phyloP scores from a whole-genome alignment of 2,888 invertebrate species.

The Ganaspis brasiliensis region DNA sequence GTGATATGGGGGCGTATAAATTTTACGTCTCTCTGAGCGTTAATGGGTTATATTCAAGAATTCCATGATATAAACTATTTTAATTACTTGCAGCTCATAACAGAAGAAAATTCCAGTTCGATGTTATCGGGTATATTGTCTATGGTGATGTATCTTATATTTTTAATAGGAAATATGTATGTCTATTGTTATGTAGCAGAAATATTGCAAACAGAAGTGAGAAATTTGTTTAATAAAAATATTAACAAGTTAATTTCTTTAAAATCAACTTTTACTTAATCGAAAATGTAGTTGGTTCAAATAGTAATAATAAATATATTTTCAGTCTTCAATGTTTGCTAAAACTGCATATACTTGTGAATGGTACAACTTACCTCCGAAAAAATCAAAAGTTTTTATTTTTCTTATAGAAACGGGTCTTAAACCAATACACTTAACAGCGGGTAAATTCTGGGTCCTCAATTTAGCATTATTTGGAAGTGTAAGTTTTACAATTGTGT shows the following conservation, averaged over 20 bases:
- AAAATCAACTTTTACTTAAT: conserved; percentile 17
- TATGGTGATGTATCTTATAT: background rate
- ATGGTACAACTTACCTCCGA: conserved; percentile 64
- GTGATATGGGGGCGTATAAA: too few species aligned
- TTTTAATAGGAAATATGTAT: background rate
- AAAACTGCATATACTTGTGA: conserved; percentile 62
- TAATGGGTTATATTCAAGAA: too few species aligned
- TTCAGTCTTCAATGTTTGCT: conserved; percentile 48
- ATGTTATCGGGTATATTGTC: background rate
- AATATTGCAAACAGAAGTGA: background rate
- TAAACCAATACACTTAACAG: conserved; percentile 59
- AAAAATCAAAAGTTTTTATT: conserved; percentile 59
- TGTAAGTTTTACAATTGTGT: background rate
- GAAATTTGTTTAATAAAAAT: conserved; percentile 57
- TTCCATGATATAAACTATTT: too few species aligned
- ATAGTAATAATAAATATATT: background rate
- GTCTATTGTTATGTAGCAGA: background rate
- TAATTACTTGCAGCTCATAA: background rate
- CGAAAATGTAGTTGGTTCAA: background rate
- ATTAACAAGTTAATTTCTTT: too few species aligned
- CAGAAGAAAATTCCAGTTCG: background rate
- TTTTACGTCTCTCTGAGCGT: too few species aligned
- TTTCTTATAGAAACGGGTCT: conserved; percentile 60
- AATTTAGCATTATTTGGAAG: background rate
- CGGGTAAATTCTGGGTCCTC: background rate